These are phyloP conservation scores for Ctenosaura bakeri DNA, from an alignment of 2,797 vertebrate genomes.

Conservation along the genomic window DNA sequence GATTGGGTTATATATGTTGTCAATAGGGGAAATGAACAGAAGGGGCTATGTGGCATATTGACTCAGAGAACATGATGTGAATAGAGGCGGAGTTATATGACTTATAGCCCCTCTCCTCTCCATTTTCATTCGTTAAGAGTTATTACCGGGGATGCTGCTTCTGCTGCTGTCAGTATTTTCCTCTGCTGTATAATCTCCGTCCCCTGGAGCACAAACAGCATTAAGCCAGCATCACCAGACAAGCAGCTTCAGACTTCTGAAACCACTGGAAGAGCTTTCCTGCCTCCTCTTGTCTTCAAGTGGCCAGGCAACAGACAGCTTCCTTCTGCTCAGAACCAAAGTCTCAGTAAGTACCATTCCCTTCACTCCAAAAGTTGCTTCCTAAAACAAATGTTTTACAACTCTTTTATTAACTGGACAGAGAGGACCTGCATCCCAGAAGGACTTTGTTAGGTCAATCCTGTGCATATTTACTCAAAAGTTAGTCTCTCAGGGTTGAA, in stretches of 20 bases:
- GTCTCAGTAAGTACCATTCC: slow-evolving; percentile 66
- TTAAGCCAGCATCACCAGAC: not conserved
- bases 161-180: slow-evolving; percentile 29
- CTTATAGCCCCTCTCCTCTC: slow-evolving; percentile 35
- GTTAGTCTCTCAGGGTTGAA: not conserved
- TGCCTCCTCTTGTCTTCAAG: slow-evolving; percentile 25
- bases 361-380: not conserved
- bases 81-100: slow-evolving; percentile 67
- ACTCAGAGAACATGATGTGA: slow-evolving; percentile 42
- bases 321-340: slow-evolving; percentile 31
- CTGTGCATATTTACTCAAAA: not conserved
- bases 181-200: slow-evolving; percentile 26
- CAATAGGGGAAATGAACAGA: not conserved
- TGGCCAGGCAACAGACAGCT: slow-evolving; percentile 15
- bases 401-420: not conserved
- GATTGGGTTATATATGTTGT: not conserved
- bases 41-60: slow-evolving; percentile 26
- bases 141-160: slow-evolving; percentile 37
- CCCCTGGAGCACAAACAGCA: slow-evolving; percentile 28
- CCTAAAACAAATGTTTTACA: slow-evolving; percentile 1
- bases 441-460: not conserved
- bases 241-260: slow-evolving; percentile 15
- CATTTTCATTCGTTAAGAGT: slow-evolving; percentile 17
- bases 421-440: not conserved
- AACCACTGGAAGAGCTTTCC: slow-evolving; percentile 31